These are phyloP conservation scores for Nomia melanderi DNA, from an alignment of 1,140 invertebrate species.

Conservation along the genomic window DNA sequence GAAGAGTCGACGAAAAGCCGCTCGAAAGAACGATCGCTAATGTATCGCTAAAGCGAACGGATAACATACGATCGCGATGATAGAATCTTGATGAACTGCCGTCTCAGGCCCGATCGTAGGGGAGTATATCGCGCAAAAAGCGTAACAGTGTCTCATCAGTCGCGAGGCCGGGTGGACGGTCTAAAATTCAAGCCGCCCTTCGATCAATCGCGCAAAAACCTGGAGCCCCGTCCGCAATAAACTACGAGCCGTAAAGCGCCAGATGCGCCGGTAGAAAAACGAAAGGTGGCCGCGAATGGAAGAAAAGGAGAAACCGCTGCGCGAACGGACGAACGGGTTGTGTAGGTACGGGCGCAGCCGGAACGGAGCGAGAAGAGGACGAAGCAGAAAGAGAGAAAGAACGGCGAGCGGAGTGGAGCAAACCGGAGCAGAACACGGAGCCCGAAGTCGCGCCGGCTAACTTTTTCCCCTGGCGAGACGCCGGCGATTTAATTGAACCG, in stretches of 20 bases:
- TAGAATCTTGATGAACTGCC: background rate
- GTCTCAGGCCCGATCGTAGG: background rate
- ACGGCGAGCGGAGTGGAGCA: too few species aligned
- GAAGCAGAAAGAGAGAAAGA: too few species aligned
- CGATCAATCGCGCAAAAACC: background rate
- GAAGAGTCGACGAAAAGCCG: too few species aligned
- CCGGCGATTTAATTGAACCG: conserved; percentile 34
- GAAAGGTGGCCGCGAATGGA: background rate
- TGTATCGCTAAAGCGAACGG: background rate
- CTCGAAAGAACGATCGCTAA: too few species aligned
- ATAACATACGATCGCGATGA: background rate
- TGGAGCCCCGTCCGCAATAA: background rate
- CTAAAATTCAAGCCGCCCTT: background rate
- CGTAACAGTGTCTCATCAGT: background rate
- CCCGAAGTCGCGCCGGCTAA: too few species aligned
- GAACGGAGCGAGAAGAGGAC: too few species aligned
- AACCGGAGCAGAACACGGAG: too few species aligned
- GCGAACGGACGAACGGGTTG: background rate
- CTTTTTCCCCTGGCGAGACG: background rate
- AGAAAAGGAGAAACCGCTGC: background rate
- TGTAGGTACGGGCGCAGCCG: too few species aligned
- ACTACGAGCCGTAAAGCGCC: background rate
- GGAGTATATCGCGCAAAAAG: background rate
- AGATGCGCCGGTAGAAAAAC: background rate
- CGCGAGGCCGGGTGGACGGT: background rate